These are phyloP conservation scores for Hyles euphorbiae DNA, from an alignment of 1,140 invertebrate genomes.

Conservation along the genomic window DNA sequence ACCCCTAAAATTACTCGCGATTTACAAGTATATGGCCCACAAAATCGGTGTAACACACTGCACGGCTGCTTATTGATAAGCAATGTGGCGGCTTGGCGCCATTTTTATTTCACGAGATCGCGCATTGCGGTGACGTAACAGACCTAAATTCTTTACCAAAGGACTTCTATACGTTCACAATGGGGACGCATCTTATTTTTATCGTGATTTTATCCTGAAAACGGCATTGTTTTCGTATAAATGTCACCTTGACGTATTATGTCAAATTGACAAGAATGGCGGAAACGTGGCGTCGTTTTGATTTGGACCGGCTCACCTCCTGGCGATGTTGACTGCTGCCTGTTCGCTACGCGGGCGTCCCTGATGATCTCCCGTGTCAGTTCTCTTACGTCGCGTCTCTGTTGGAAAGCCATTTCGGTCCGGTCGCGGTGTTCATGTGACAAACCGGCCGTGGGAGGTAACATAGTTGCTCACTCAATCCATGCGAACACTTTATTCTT, in stretches of 20 bases:
- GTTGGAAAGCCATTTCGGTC: constrained; percentile 66
- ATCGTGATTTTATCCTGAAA: constrained; percentile 31
- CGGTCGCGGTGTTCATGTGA: constrained; percentile 59
- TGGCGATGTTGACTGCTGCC: constrained; percentile 63
- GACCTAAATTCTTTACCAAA: constrained; percentile 42
- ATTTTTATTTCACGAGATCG: constrained; percentile 67
- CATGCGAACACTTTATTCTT: constrained; percentile 49
- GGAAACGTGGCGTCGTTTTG: constrained; percentile 72
- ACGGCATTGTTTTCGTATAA: constrained; percentile 61
- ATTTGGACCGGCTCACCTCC: constrained; percentile 68
- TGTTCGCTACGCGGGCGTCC: constrained; percentile 59
- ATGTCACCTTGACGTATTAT: constrained; percentile 71
- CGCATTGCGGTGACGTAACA: constrained; percentile 64
- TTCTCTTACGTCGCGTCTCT: constrained; percentile 66
- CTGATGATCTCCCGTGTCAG: constrained; percentile 66
- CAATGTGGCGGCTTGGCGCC: constrained; percentile 69
- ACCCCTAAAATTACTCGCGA: not conserved
- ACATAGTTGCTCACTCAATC: constrained; percentile 64
- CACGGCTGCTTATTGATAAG: constrained; percentile 21
- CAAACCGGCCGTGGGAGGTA: constrained; percentile 71
- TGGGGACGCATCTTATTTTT: constrained; percentile 30
- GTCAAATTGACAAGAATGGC: constrained; percentile 72
- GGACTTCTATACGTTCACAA: constrained; percentile 17
- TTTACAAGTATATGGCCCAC: not conserved
- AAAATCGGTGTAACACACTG: not conserved